Base-by-base conservation (phyloP, 2,888 invertebrate species). In the Drosophila niveifrons region DNA sequence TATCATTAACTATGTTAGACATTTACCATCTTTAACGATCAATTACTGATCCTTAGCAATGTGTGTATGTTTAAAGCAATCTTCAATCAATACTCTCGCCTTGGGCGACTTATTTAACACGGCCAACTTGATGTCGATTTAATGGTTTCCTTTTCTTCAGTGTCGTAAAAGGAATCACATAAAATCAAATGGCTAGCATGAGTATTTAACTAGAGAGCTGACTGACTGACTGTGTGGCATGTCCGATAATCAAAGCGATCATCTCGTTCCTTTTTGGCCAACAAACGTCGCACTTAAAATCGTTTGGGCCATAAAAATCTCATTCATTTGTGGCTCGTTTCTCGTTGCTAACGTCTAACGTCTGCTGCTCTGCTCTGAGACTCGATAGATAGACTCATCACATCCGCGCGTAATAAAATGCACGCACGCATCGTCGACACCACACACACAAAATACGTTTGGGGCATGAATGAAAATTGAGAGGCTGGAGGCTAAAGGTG, bases 381-480 rank as follows among this genome's bases (percentile, higher is more conserved):
- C 77, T 78, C 85, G 66, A 82, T 82, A 83, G 66, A 82, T 82
- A 83, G 87, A 88, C 85, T 50, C 82, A 82, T 84, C 82, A 84
- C 82, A 82, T 87, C 82, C 82, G 84, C 78, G 85, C 78, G 77
- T 84, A 84, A 84, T 84, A 86, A 84, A 84, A 88, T 75, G 79
- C 88, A 83, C 87, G 84, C 88, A 84, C 84, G 84, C 84, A 79
- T 58, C 41, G 59, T 66, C 86, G 63, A 81, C 87, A 88, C 87
- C 76, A 36, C n/a, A 10, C 29, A 28, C 72, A 36, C 29, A 34
- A 46, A 29, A 13, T 43, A 8, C 10, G 29, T n/a, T n/a, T 44
- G 18, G 46, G 29, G 46, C 39, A 39, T 39, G 13, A 46, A 52
- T 53, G 41, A 9, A 52, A 31, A 50, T 58, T 48, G 48, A 23